Conservation (phyloP, 2,797 vertebrate genomes). For the Atherinosoma microstoma region DNA sequence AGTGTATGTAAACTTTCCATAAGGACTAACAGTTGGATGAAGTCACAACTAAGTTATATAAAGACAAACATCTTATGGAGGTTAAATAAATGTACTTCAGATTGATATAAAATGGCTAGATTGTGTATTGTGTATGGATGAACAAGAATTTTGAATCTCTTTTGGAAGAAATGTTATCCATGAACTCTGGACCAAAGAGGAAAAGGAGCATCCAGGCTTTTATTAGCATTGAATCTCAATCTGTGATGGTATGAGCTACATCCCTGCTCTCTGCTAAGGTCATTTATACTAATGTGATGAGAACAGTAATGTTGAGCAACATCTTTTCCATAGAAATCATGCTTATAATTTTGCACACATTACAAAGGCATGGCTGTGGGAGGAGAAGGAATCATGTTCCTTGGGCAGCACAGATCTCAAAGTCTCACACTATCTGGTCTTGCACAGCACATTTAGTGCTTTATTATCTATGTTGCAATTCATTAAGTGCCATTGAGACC, state of each 20-base stretch:
- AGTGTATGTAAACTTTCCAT: too few species aligned
- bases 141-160: not conserved
- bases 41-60: not conserved
- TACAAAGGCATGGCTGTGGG: too few species aligned
- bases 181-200: not conserved
- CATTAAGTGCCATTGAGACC: constrained; percentile 53
- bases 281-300: not conserved
- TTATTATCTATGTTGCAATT: constrained; percentile 64
- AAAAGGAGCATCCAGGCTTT: not conserved
- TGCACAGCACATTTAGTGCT: constrained; percentile 35
- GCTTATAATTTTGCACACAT: not conserved
- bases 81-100: not conserved
- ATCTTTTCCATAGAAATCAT: not conserved
- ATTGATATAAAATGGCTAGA: not conserved
- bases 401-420: constrained; percentile 12
- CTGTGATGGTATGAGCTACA: not conserved
- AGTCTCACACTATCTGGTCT: constrained; percentile 19
- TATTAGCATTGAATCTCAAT: not conserved
- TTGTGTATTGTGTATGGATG: too few species aligned
- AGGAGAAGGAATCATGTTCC: constrained; percentile 20
- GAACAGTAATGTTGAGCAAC: not conserved
- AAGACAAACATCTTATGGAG: not conserved
- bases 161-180: not conserved
- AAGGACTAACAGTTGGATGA: too few species aligned
- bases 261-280: too few species aligned